Evolutionary conservation across 2,113 vertebrate genomes (phyloP).

Genomic region (Henicopernis longicauda): DNA sequence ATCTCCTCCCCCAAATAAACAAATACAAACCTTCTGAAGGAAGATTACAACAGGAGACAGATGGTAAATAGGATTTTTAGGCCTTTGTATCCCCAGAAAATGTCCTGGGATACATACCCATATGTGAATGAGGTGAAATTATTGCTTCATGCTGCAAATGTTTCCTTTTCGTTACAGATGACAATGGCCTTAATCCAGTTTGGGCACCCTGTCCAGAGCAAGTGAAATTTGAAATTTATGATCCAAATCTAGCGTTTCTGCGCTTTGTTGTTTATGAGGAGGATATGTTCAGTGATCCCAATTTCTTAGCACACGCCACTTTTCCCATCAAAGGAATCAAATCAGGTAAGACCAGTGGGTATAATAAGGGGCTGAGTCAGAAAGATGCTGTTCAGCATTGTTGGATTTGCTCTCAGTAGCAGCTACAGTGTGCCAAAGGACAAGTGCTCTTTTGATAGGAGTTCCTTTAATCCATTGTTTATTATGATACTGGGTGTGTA

Average conservation of each 20-base stretch:
- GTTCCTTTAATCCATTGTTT: neutral
- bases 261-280: slow-evolving; percentile 97
- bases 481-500: neutral
- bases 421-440: neutral
- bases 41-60: neutral
- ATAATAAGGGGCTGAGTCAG: neutral
- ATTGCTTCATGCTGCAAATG: neutral
- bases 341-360: slow-evolving; percentile 76
- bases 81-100: neutral
- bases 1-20: neutral
- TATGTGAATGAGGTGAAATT: neutral
- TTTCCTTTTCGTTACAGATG: slow-evolving; percentile 76
- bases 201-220: slow-evolving; percentile 83
- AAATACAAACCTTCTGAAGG: neutral
- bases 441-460: neutral
- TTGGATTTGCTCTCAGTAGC: neutral
- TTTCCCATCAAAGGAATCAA: slow-evolving; percentile 92
- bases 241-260: slow-evolving; percentile 87
- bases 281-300: slow-evolving; percentile 98
- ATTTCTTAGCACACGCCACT: slow-evolving; percentile 94
- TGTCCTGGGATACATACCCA: neutral
- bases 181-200: slow-evolving; percentile 92
- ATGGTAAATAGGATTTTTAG: slow-evolving; percentile 13
- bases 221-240: slow-evolving; percentile 83
- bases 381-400: neutral